A percentile compares a stretch with the other conserved stretches of the same genome.
Evolutionary conservation across 2,797 vertebrate species (phyloP).

Genomic region (Fratercula arctica): DNA sequence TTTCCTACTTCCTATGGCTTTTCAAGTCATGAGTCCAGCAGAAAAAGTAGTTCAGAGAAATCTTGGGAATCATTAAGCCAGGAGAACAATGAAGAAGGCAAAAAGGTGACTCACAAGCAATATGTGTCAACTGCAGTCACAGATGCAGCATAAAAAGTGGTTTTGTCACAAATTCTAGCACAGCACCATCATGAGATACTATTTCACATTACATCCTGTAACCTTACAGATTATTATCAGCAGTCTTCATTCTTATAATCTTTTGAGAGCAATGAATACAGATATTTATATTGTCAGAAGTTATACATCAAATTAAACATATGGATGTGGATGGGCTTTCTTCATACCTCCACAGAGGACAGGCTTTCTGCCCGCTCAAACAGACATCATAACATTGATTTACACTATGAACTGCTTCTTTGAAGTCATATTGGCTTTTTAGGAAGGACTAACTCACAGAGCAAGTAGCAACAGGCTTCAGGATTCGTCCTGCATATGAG

Average conservation of each 20-base stretch:
- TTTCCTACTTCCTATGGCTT: not conserved
- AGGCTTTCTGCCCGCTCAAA: slow-evolving; percentile 6
- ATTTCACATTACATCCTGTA: not conserved
- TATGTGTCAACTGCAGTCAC: not conserved
- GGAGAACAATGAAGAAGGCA: not conserved
- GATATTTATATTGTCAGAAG: not conserved
- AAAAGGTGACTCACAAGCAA: not conserved
- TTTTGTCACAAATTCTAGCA: not conserved
- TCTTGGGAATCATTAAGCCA: not conserved
- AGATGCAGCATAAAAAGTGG: not conserved
- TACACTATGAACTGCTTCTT: not conserved
- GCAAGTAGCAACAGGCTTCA: not conserved
- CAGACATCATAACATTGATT: not conserved
- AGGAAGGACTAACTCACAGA: not conserved
- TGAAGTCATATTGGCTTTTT: slow-evolving; percentile 5
- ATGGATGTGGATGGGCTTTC: not conserved
- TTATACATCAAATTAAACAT: not conserved
- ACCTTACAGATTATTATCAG: not conserved
- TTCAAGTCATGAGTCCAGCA: not conserved
- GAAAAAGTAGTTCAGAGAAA: not conserved
- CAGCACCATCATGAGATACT: not conserved
- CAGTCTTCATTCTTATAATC: not conserved
- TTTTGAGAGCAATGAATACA: not conserved
- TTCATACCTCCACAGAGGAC: not conserved
- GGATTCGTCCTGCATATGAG: not conserved